Base-by-base conservation (phyloP, 2,797 vertebrate species). In the Ctenopoma kingsleyae region DNA sequence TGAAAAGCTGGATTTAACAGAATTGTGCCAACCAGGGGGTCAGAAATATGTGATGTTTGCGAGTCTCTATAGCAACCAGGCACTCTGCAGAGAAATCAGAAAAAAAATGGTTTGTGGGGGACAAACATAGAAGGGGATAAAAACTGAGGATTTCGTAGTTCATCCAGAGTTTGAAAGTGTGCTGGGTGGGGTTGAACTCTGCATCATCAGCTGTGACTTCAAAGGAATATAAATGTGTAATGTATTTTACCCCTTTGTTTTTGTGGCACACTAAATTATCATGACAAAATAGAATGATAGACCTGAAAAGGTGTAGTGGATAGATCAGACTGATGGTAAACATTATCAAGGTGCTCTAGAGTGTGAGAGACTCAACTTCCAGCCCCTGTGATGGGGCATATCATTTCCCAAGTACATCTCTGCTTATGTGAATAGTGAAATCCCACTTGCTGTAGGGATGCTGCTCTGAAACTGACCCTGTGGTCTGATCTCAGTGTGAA, bases 1-100 rank as follows among this genome's bases (percentile, higher is more conserved):
- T 84, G 75, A 86, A 87, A 87, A 85, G 70, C 68, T 85, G 71
- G 67, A 80, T 85, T 85, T 76, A 76, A 78, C 60, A 60, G 54
- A 84, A 72, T 76, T 82, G 69, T 86, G 79, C 82, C 68, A 77
- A 63, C 74, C 38, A 57, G 76, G 78, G 72, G 80, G 78, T 84
- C 74, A 82, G 63, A 82, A 75, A 80, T 88, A 47, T 82, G 59
- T 85, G 65, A 83, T 88, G 78, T 83, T 80, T 87, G 49, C 2
- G 13, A 22, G 68, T 83, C 35, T 69, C 78, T 74, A 83, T 89
- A 56, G 84, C 79, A 83, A 82, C 83, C 47, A 8, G 54, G n/a
- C 40, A 58, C 68, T 78, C 56, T 70, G 59, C 66, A 52, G 59
- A 78, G 51, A 71, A 71, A 63, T 81, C 30, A 69, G 54, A 85